Evolutionary conservation across 1,140 invertebrate genomes (phyloP).

Genomic region (Bombus sylvicola): DNA sequence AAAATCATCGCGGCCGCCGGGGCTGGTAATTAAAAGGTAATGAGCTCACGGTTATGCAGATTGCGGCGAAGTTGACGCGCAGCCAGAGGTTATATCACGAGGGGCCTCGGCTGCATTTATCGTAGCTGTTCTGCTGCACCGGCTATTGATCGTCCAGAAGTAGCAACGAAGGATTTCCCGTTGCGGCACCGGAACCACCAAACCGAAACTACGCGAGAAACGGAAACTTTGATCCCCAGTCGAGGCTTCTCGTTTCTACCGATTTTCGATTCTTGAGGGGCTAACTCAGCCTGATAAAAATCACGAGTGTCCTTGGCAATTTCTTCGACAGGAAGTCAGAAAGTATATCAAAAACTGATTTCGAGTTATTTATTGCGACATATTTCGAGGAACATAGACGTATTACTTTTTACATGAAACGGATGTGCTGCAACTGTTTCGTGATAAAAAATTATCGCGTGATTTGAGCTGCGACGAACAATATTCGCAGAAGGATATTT

Average conservation of each 20-base stretch:
- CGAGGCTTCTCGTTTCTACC: no score
- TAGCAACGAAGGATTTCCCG: conserved; percentile 19
- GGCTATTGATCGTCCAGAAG: conserved; percentile 42
- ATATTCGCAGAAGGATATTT: no score
- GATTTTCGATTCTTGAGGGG: not conserved
- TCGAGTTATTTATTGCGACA: not conserved
- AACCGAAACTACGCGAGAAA: not conserved
- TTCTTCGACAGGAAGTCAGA: not conserved
- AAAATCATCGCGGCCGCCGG: conserved; percentile 62
- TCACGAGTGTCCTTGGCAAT: not conserved
- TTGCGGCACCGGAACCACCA: not conserved
- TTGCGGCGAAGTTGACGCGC: conserved; percentile 55
- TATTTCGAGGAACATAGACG: no score
- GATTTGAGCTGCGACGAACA: no score
- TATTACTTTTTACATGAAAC: no score
- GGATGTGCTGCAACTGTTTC: no score
- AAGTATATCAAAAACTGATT: not conserved
- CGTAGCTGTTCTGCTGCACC: conserved; percentile 21
- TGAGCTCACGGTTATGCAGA: conserved; percentile 67
- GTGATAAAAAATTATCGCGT: no score
- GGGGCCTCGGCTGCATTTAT: conserved; percentile 32
- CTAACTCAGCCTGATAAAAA: not conserved
- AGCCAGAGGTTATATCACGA: conserved; percentile 31
- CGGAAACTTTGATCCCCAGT: not conserved
- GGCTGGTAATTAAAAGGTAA: conserved; percentile 68